These are phyloP conservation scores for Hyperoodon ampullatus DNA, from an alignment of 2,113 vertebrate species.

Conservation along the genomic window DNA sequence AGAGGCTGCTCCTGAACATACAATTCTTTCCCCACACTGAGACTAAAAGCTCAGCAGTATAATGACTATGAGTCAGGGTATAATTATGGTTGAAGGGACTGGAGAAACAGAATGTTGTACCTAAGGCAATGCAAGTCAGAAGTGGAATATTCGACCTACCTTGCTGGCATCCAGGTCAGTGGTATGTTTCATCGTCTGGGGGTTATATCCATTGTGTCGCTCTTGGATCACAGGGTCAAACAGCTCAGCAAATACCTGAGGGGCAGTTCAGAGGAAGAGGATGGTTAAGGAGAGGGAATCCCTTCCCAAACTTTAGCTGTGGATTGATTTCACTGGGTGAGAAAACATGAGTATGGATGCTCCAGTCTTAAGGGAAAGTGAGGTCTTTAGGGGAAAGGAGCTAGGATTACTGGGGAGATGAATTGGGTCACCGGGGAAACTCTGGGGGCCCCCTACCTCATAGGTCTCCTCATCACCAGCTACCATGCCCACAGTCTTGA, in stretches of 20 bases:
- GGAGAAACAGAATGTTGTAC: not conserved
- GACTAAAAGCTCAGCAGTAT: constrained; percentile 37
- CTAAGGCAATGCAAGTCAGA: not conserved
- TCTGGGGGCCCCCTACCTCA: constrained; percentile 88
- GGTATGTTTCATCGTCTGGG: constrained; percentile 92
- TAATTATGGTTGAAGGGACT: not conserved
- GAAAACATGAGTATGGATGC: not conserved
- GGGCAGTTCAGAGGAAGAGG: constrained; percentile 4
- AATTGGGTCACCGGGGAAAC: constrained; percentile 41
- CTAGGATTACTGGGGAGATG: constrained; percentile 53
- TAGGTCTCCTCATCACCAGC: constrained; percentile 99
- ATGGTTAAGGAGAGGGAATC: not conserved
- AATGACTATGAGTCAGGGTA: constrained; percentile 49
- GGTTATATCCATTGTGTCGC: constrained; percentile 97
- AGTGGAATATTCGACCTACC: constrained; percentile 81
- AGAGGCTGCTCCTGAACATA: constrained; percentile 48
- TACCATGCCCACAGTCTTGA: constrained; percentile 94
- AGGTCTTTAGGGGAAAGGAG: constrained; percentile 31
- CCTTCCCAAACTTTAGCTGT: not conserved
- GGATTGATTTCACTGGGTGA: constrained; percentile 36
- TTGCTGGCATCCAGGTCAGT: constrained; percentile 95
- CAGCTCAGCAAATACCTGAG: constrained; percentile 94
- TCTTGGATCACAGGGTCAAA: constrained; percentile 95
- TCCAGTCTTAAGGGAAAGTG: not conserved
- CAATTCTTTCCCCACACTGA: not conserved